phyloP scores from a whole-genome alignment of 2,797 vertebrate species.

The Kryptopterus vitreolus region DNA sequence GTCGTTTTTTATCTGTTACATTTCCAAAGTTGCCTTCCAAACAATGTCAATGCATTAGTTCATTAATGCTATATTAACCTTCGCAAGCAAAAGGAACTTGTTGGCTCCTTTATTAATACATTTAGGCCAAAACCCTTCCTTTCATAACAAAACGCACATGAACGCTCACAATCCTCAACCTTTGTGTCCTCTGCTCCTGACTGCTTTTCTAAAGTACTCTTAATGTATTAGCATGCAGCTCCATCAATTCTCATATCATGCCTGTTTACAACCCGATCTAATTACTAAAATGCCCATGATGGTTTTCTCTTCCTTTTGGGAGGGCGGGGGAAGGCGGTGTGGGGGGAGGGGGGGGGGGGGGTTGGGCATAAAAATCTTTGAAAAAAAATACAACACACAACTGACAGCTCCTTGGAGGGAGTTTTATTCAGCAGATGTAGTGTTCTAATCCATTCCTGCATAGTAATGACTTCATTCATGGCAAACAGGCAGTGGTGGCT shows the following conservation, averaged over 20 bases:
- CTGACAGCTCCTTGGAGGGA: background rate
- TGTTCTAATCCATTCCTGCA: background rate
- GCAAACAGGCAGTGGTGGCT: background rate
- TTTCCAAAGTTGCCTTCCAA: no score
- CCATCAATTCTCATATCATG: constrained; percentile 39
- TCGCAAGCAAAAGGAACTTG: background rate
- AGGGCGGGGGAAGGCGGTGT: no score
- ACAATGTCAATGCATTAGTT: no score
- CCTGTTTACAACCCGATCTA: constrained; percentile 33
- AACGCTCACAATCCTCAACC: background rate
- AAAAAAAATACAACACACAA: constrained; percentile 12
- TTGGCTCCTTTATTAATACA: background rate
- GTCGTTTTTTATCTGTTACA: no score
- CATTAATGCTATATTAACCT: background rate
- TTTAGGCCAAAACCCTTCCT: background rate
- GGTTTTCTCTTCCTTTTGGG: constrained; percentile 12
- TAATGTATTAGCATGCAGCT: constrained; percentile 27
- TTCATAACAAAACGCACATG: background rate
- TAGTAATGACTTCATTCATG: constrained; percentile 3
- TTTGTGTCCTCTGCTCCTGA: constrained; percentile 10
- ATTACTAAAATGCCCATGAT: constrained; percentile 30
- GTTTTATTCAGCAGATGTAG: background rate
- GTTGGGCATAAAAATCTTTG: background rate
- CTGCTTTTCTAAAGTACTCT: background rate
- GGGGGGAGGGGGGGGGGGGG: no score